Evolutionary conservation across 2,797 vertebrate species (phyloP).

Genomic region (Cryptoprocta ferox): DNA sequence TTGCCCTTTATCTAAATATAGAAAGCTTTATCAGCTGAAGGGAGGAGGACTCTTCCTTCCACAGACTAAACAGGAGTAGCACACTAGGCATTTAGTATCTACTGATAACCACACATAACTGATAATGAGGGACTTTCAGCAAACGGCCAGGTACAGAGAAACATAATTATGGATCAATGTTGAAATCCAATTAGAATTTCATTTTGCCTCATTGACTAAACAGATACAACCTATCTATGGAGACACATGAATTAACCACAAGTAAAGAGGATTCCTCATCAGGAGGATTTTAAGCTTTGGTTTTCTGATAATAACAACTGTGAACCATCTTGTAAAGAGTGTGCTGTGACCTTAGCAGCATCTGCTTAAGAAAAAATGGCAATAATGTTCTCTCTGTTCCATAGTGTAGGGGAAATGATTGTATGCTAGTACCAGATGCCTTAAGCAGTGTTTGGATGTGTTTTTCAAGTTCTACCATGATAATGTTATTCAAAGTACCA

Average conservation of each 20-base stretch:
- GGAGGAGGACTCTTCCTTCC: neutral
- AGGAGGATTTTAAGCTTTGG: neutral
- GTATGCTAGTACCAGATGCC: neutral
- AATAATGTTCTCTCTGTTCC: neutral
- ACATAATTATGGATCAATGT: neutral
- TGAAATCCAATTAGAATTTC: neutral
- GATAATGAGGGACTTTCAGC: neutral
- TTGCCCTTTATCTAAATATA: neutral
- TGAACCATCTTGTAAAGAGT: neutral
- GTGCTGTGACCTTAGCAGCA: neutral
- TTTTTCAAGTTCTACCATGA: neutral
- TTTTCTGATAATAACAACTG: neutral
- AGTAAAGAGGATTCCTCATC: neutral
- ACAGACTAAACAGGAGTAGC: neutral
- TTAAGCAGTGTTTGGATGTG: neutral
- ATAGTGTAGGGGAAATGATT: neutral
- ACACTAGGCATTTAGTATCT: neutral
- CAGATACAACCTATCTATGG: neutral
- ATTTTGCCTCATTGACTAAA: neutral
- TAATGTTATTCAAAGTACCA: neutral
- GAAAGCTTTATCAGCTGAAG: neutral
- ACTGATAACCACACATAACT: neutral
- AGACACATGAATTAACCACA: neutral
- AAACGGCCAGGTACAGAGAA: neutral
- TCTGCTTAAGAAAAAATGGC: neutral